These are phyloP conservation scores for Pristionchus japonicus DNA, from an alignment of 2,888 invertebrate genomes.

Conservation along the genomic window DNA sequence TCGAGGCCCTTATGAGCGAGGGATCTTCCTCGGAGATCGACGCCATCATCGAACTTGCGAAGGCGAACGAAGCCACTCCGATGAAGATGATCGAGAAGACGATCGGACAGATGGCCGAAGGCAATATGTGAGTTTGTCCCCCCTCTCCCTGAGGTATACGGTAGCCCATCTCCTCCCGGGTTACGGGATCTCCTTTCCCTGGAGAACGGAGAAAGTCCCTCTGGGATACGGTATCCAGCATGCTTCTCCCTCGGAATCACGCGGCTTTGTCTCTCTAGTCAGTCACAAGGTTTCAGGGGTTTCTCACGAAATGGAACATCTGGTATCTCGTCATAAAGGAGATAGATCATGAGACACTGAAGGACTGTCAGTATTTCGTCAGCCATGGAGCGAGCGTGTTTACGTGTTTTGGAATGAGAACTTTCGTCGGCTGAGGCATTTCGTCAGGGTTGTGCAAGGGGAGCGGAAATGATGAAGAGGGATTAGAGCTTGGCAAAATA, in stretches of 20 bases:
- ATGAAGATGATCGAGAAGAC: constrained; percentile 15
- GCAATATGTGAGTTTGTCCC: background rate
- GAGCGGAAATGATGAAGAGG: no score
- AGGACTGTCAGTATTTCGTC: background rate
- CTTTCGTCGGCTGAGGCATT: background rate
- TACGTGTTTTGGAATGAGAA: background rate
- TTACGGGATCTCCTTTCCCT: background rate
- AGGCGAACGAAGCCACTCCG: constrained; percentile 1
- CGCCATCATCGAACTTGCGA: background rate
- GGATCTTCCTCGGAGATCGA: background rate
- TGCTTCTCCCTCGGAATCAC: background rate
- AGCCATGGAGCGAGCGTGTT: no score
- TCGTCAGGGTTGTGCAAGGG: no score
- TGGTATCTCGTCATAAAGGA: background rate
- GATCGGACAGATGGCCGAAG: background rate
- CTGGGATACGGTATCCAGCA: no score
- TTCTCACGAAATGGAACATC: no score
- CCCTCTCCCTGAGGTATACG: no score
- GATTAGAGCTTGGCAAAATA: no score
- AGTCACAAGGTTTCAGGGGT: no score
- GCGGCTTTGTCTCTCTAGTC: no score
- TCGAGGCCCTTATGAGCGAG: constrained; percentile 40
- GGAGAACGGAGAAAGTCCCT: no score
- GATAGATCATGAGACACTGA: background rate
- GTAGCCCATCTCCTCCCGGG: background rate